Base-by-base conservation (phyloP, 2,888 invertebrate species). In the Augochlorella aurata region DNA sequence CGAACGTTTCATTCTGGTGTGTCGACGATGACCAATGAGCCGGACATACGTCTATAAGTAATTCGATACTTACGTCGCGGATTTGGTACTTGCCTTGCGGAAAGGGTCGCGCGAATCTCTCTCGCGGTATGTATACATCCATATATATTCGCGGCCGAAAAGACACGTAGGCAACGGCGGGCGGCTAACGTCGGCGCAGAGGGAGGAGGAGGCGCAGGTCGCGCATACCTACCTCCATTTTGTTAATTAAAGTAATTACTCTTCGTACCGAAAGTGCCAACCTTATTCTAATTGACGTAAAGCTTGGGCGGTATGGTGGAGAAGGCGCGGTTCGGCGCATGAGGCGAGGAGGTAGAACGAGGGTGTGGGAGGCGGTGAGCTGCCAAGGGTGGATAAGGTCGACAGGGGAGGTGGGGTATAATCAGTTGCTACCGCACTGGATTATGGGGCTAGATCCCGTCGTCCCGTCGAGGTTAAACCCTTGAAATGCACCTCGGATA, bases 161-260 rank as follows among this genome's bases (percentile, higher is more conserved):
- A 80, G 83, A 65, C 83, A 29, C 89, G 89, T 76, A 91, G 92
- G 91, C 94, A 95, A 91, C 94, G 58, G 8, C 16, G 58, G 95
- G 92, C 73, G 78, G 73, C 81, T 78, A 85, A 81, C 79, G 77
- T 82, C 77, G 82, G 81, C 83, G 75, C 44, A 70, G 86, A 74
- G 78, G 86, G 86, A 77, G 85, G 79, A 74, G 83, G 58, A 58
- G 77, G 29, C 61, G 79, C 79, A 82, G 83, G 79, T 82, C 83
- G 85, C 88, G 88, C 91, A 90, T 90, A 91, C 89, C 90, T 90
- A 89, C 91, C 91, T 93, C 94, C 94, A 94, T 94, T 94, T 94
- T 94, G 94, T 94, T 94, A 94, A 94, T 94, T 94, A 94, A 94
- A 94, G 94, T 94, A 94, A 94, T 94, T 94, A 94, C 94, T 94